Evolutionary conservation across 2,113 vertebrate species (phyloP).

Genomic region (Aix galericulata): DNA sequence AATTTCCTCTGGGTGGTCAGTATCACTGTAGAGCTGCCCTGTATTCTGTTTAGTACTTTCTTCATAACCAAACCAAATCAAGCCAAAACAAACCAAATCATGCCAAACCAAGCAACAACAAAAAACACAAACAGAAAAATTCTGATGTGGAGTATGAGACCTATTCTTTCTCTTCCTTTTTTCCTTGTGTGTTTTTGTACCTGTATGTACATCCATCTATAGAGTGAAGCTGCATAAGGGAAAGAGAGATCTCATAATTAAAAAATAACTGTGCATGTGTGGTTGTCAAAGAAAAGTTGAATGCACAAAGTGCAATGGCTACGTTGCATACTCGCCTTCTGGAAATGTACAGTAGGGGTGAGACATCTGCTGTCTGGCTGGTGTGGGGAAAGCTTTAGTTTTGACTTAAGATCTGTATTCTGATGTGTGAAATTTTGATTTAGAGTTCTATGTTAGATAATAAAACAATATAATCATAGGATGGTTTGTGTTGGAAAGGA

Average conservation of each 20-base stretch:
- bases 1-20: not conserved
- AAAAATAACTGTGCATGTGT: not conserved
- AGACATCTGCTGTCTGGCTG: not conserved
- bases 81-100: not conserved
- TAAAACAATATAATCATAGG: not conserved
- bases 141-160: not conserved
- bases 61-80: not conserved
- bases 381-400: not conserved
- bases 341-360: not conserved
- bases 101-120: not conserved
- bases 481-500: not conserved
- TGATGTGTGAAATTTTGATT: not conserved
- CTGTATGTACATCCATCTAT: not conserved
- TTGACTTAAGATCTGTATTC: not conserved
- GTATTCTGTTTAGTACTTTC: not conserved
- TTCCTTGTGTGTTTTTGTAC: not conserved
- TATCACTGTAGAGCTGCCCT: not conserved
- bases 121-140: constrained; percentile 1
- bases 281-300: not conserved
- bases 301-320: not conserved
- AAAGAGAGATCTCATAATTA: not conserved
- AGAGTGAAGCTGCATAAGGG: not conserved
- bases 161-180: not conserved
- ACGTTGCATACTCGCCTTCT: not conserved
- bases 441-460: not conserved